Conservation (phyloP, 1,140 invertebrate species). For the Episyrphus balteatus region DNA sequence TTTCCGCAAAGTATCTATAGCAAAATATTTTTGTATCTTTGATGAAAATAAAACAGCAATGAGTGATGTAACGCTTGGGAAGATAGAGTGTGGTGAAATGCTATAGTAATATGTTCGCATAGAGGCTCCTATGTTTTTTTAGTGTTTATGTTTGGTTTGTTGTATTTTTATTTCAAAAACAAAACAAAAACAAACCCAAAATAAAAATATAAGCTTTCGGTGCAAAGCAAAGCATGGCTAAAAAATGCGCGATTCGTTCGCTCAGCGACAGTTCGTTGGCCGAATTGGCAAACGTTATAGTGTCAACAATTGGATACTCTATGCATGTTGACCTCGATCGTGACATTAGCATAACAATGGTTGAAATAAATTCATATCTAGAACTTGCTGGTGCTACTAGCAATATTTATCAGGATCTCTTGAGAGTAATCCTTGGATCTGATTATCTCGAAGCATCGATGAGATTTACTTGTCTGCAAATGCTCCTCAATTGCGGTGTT, state of each 20-base stretch:
- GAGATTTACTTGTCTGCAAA: constrained; percentile 47
- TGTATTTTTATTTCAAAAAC: too few relatives aligned
- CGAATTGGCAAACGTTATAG: constrained; percentile 28
- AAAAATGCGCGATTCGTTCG: constrained; percentile 27
- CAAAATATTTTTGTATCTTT: too few relatives aligned
- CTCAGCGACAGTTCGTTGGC: constrained; percentile 29
- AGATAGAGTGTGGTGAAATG: too few relatives aligned
- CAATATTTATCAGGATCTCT: constrained; percentile 51
- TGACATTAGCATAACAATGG: constrained; percentile 43
- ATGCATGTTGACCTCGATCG: constrained; percentile 38
- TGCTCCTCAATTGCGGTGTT: constrained; percentile 49
- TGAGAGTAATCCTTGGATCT: constrained; percentile 47
- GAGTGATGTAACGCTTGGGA: too few relatives aligned
- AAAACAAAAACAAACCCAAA: too few relatives aligned
- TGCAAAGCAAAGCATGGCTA: constrained; percentile 17
- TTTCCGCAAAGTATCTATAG: too few relatives aligned
- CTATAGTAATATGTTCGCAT: too few relatives aligned
- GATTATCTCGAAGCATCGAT: constrained; percentile 52
- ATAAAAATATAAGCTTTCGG: too few relatives aligned
- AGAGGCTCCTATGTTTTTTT: too few relatives aligned
- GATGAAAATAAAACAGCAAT: too few relatives aligned
- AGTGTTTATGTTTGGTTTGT: too few relatives aligned
- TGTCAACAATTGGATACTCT: constrained; percentile 30
- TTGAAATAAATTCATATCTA: constrained; percentile 45
- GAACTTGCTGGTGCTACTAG: constrained; percentile 43